Base-by-base conservation (phyloP, 2,888 invertebrate genomes). In the Drepanosiphum platanoidis region DNA sequence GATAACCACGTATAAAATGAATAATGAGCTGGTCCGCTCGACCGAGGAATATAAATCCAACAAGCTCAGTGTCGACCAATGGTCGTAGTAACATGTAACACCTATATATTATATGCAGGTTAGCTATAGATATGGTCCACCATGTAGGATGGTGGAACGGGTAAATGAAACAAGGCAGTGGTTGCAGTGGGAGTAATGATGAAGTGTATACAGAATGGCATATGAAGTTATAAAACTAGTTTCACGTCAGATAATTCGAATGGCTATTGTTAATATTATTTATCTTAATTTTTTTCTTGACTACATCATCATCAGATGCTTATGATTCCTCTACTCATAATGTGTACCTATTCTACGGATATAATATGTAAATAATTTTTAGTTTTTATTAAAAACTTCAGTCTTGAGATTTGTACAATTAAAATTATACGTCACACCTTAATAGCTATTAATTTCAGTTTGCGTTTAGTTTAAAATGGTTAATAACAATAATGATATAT, bases 1-100 rank as follows among this genome's bases (percentile, higher is more conserved):
- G 83, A 83, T 83, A 83, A 83, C 83, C 13, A 15, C n/a, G 36
- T 52, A 52, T 52, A 46, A 83, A 64, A 66, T 75, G 83, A 83
- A 83, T 83, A 83, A 83, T 52, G 83, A 75, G 46, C 13, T n/a
- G 66, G 74, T 71, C 46, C 13, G 66, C 7, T 46, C 22, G 70
- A 80, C 80, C 34, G 34, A 52, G 27, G 46, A 75, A 75, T 75
- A 75, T 68, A 74, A 83, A 83, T 72, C 64, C 46, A 52, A 64
- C 46, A 52, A 64, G 74, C 36, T 64, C 42, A n/a, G 58, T 46
- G 39, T 71, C 42, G 58, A 52, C 72, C 82, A 27, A 66, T 32
- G 64, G 46, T 32, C 34, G 34, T 71, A 32, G 61, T 66, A 46
- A 46, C 52, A 34, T 58, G 27, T 58, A 30, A 80, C 52, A 70